Evolutionary conservation across 2,888 invertebrate species (phyloP), one percentile per base, ranked within the genome.

Genomic region (Tenthredo distinguenda): DNA sequence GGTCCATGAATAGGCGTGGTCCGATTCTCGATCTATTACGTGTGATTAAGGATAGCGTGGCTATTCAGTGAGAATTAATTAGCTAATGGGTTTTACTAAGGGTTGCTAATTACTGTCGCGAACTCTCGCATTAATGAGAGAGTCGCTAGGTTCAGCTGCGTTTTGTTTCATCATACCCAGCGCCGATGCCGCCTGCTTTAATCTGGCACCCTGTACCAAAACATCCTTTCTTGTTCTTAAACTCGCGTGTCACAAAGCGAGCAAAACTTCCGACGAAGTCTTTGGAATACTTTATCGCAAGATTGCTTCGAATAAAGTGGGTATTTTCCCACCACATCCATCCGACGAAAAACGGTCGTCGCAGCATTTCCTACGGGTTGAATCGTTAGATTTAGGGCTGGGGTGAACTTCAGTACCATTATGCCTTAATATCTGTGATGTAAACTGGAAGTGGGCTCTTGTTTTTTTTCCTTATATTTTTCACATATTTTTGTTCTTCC

Each of bases 201-300:
- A 81, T 81, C 81, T 43, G 26, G 37, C 12, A n/a, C 6, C 40
- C 3, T 34, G 21, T 31, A 40, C 40, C 5, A 10, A 40, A 62
- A 62, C 40, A 62, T 81, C 40, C 81, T 34, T 31, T 40, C 81
- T 37, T 37, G 21, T 21, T 62, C 62, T 62, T 81, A n/a, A 37
- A 34, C 10, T 37, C 40, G 40, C 81, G 81, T 47, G 83, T 71
- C 83, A 47, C 83, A 71, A 83, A 83, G 83, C 65, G 68, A 50
- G 83, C 2, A 65, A 37, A 83, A 68, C 47, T 83, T 71, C 15
- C 83, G 68, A 62, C 40, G 21, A 83, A 83, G 43, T 31, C 65
- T 83, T 68, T 68, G 34, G 83, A 43, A 83, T 83, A 83, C 47
- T 83, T 83, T 83, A 83, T 83, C 83, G 83, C 47, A 71, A 83